These are phyloP conservation scores for Hylaea fasciaria DNA, from an alignment of 2,888 invertebrate genomes.

Conservation along the genomic window DNA sequence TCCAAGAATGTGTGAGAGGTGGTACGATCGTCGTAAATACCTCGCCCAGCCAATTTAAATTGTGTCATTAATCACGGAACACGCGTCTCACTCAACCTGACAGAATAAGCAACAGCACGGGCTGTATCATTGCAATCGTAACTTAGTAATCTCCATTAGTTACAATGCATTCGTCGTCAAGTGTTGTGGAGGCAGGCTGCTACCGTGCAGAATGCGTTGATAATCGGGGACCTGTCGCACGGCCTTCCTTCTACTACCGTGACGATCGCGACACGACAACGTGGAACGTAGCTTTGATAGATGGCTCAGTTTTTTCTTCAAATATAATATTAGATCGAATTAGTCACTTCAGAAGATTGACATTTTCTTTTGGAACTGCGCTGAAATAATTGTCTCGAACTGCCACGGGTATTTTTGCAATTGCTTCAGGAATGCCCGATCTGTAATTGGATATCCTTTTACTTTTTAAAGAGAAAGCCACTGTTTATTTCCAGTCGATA, in stretches of 20 bases:
- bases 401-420: background rate
- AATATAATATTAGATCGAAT: background rate
- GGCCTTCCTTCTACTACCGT: slow-evolving; percentile 61
- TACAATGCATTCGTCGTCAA: slow-evolving; percentile 31
- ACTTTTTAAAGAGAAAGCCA: background rate
- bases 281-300: slow-evolving; percentile 37
- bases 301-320: slow-evolving; percentile 17
- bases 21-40: slow-evolving; percentile 1
- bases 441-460: background rate
- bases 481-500: slow-evolving; percentile 5
- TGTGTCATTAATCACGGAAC: slow-evolving; percentile 37
- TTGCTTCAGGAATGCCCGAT: background rate
- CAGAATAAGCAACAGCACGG: slow-evolving; percentile 36
- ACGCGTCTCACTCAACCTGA: slow-evolving; percentile 36
- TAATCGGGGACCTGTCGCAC: slow-evolving; percentile 83
- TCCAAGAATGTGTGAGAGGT: background rate
- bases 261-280: slow-evolving; percentile 60
- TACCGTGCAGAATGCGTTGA: slow-evolving; percentile 80
- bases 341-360: background rate
- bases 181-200: slow-evolving; percentile 40
- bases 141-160: slow-evolving; percentile 40
- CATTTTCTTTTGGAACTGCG: background rate
- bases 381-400: background rate
- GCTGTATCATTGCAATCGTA: slow-evolving; percentile 57
- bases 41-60: slow-evolving; percentile 4